A percentile compares a stretch with the other conserved stretches of the same genome.
Evolutionary conservation across 1,140 invertebrate genomes (phyloP).

Genomic region (Aricia agestis): DNA sequence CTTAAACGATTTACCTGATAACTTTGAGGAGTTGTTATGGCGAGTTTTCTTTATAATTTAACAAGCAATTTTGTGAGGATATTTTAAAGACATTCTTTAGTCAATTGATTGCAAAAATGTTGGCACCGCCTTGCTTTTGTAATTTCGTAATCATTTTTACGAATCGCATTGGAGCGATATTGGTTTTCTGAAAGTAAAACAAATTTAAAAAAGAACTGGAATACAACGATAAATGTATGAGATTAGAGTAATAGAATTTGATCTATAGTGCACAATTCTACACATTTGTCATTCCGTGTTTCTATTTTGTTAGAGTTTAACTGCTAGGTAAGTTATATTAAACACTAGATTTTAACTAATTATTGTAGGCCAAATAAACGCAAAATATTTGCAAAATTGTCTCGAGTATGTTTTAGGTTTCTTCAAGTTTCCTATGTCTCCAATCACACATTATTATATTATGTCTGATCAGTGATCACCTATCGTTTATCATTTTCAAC

Average conservation of each 20-base stretch:
- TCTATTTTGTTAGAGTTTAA: not conserved
- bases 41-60: not conserved
- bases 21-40: not conserved
- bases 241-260: not conserved
- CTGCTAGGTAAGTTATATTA: not conserved
- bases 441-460: too few relatives aligned
- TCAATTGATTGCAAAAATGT: not conserved
- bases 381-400: too few relatives aligned
- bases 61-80: not conserved
- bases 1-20: slow-evolving; percentile 6
- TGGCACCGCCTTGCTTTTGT: too few relatives aligned
- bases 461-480: too few relatives aligned
- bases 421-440: too few relatives aligned
- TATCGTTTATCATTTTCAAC: too few relatives aligned
- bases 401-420: too few relatives aligned
- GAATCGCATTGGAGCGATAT: too few relatives aligned
- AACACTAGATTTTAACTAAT: not conserved
- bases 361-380: not conserved
- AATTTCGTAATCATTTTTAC: too few relatives aligned
- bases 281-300: not conserved
- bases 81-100: not conserved
- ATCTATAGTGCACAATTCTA: not conserved
- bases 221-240: not conserved
- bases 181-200: not conserved
- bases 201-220: not conserved